Percentiles rank a stretch among this genome's conserved stretches.
Conservation (phyloP, 1,140 invertebrate genomes). For the Bombus superbus region DNA sequence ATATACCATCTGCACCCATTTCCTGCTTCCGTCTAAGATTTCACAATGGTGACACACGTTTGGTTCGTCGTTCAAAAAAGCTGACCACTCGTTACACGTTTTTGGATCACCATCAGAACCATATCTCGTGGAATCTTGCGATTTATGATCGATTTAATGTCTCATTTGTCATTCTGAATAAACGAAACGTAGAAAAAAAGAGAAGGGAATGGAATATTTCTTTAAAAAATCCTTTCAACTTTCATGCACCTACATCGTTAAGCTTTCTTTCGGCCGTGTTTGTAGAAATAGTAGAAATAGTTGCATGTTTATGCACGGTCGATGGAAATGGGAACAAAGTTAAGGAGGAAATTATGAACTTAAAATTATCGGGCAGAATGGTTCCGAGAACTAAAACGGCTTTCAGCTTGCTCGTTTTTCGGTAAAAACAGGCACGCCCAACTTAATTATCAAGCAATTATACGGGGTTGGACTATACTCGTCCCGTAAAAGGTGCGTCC, state of each 20-base stretch:
- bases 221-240: background rate
- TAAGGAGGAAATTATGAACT: background rate
- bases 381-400: constrained; percentile 16
- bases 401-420: constrained; percentile 24
- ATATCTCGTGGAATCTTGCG: no score
- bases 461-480: constrained; percentile 11
- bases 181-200: background rate
- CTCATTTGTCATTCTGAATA: no score
- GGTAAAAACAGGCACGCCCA: constrained; percentile 59
- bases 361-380: background rate
- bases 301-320: background rate
- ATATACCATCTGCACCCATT: constrained; percentile 10
- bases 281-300: no score
- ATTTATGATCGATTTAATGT: background rate
- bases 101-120: background rate
- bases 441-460: constrained; percentile 66
- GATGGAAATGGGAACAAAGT: no score
- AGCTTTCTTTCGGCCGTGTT: no score
- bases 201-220: background rate
- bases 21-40: constrained; percentile 40
- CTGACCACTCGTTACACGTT: background rate
- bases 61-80: background rate
- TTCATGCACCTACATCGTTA: background rate
- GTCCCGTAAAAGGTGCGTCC: constrained; percentile 44
- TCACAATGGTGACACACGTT: background rate